Base-by-base conservation (phyloP, 37 sponge, comb jelly and placozoan species). In the Diacarnus erythraeanus region DNA sequence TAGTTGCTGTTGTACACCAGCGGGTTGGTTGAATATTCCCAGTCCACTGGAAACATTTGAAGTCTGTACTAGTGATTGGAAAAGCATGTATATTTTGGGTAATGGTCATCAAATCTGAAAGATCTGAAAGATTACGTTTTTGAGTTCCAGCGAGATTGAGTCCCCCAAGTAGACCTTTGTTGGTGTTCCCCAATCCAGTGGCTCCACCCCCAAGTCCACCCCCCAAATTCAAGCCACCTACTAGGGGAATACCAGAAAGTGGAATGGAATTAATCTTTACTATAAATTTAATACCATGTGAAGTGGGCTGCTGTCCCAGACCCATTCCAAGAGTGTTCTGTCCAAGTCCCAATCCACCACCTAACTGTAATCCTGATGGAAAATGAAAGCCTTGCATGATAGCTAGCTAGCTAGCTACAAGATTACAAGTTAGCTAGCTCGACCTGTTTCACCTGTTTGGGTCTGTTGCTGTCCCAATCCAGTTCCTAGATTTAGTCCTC, bases 281-380 rank as follows among this genome's bases (percentile, higher is more conserved):
- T 35, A 34, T 30, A 3, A 34, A 18, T 65, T 35, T 35, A 31
- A 65, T 30, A 65, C 58, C 75, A 57, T 35, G 37, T 54, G 44
- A 41, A 20, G 26, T 61, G 42, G 58, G 22, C n/a, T 59, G 38
- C 64, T 77, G 77, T 78, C 78, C 76, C 44, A 69, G 43, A 37
- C 74, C 74, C 86, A 44, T 47, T 57, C 78, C 78, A 59, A 57
- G 43, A 2, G 30, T 78, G 37, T n/a, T 64, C 43, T 41, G 38
- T 30, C 72, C 77, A 54, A 84, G 59, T 12, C 77, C 78, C 77
- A 76, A 54, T 38, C 85, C 85, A 64, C 79, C 79, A 37, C 84
- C 84, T n/a, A 76, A 42, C n/a, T n/a, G n/a, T n/a, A n/a, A n/a
- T n/a, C n/a, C n/a, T n/a, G n/a, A n/a, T 39, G 12, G 36, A 35